These are phyloP conservation scores for Vimba vimba DNA, from an alignment of 2,113 vertebrate genomes.

Conservation along the genomic window DNA sequence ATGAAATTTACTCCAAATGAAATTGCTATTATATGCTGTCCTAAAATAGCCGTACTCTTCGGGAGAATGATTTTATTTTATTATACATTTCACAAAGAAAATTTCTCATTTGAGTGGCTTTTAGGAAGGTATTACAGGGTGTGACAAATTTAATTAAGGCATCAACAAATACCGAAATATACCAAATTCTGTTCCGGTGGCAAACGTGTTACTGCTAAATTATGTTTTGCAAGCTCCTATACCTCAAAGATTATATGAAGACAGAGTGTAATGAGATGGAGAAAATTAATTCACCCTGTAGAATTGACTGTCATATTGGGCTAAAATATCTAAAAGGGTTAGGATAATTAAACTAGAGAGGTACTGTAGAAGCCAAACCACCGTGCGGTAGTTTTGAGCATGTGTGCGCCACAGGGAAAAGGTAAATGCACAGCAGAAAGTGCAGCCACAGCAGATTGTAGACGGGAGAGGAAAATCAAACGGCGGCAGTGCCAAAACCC, in stretches of 20 bases:
- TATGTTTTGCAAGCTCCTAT: background rate
- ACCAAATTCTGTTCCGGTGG: background rate
- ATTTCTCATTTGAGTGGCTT: background rate
- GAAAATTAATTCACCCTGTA: background rate
- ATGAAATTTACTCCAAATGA: constrained; percentile 1
- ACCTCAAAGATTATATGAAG: background rate
- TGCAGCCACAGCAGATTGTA: constrained; percentile 26
- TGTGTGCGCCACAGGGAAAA: background rate
- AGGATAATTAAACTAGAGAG: constrained; percentile 6
- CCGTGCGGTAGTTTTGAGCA: background rate
- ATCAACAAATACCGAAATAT: background rate
- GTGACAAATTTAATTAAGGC: background rate
- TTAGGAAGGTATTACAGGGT: background rate
- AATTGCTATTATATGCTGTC: background rate
- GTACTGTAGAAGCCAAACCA: constrained; percentile 24
- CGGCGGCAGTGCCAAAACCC: background rate
- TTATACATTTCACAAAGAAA: background rate
- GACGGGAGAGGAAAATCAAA: constrained; percentile 11
- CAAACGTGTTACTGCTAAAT: background rate
- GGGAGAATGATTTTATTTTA: constrained; percentile 1
- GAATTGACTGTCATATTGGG: constrained; percentile 4
- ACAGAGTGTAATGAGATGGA: constrained; percentile 26
- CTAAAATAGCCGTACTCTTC: background rate
- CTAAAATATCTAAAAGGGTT: background rate
- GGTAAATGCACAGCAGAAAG: constrained; percentile 17